phyloP scores from a whole-genome alignment of 2,113 vertebrate species.

The human region GRCh38 chr7:4366001-4366500 shows the following conservation, averaged over 20 bases:
- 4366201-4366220: fast-evolving
- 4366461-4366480: neutral
- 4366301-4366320: constrained; percentile 7
- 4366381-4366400: constrained; percentile 61
- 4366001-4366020: no score
- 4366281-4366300: neutral
- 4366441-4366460: neutral
- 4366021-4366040: no score
- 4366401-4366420: neutral
- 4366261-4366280: neutral
- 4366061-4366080: no score
- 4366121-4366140: no score
- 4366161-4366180: fast-evolving
- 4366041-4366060: no score
- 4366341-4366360: constrained; percentile 41
- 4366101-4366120: no score
- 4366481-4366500: constrained; percentile 22
- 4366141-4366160: fast-evolving
- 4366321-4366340: constrained; percentile 45
- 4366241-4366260: fast-evolving
- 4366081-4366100: no score
- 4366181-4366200: fast-evolving
- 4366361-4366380: constrained; percentile 46
- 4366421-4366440: neutral
- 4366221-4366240: neutral